phyloP scores from a whole-genome alignment of 2,113 vertebrate species.

The Eupsittula cactorum region DNA sequence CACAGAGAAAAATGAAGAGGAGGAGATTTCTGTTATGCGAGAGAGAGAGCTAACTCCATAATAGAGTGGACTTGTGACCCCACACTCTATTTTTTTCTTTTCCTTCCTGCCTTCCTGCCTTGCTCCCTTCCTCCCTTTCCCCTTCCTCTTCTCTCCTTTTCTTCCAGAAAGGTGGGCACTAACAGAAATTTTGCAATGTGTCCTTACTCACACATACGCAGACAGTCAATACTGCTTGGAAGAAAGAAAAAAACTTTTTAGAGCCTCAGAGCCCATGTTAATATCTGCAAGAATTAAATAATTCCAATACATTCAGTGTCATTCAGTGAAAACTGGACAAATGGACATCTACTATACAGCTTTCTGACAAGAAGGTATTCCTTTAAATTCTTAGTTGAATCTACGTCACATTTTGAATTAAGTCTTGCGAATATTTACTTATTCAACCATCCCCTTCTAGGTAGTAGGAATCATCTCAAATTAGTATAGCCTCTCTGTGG shows the following conservation, averaged over 20 bases:
- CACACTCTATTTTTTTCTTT: too few species aligned
- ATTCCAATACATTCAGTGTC: background rate
- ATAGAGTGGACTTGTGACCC: background rate
- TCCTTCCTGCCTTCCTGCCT: background rate
- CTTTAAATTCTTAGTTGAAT: background rate
- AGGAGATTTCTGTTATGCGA: background rate
- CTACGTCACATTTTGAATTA: background rate
- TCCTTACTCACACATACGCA: background rate
- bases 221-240: background rate
- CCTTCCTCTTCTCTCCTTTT: background rate
- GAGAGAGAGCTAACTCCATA: background rate
- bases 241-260: background rate
- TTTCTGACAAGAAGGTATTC: background rate
- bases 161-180: background rate
- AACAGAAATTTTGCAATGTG: background rate
- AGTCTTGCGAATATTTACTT: background rate
- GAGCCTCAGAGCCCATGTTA: background rate
- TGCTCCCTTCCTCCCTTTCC: background rate
- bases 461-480: background rate
- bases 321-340: background rate
- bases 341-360: background rate
- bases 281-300: background rate
- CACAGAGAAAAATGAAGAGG: background rate
- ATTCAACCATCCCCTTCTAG: background rate
- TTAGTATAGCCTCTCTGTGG: background rate